Base-by-base conservation (phyloP, 2,888 invertebrate genomes). In the Dynastes hyllus region DNA sequence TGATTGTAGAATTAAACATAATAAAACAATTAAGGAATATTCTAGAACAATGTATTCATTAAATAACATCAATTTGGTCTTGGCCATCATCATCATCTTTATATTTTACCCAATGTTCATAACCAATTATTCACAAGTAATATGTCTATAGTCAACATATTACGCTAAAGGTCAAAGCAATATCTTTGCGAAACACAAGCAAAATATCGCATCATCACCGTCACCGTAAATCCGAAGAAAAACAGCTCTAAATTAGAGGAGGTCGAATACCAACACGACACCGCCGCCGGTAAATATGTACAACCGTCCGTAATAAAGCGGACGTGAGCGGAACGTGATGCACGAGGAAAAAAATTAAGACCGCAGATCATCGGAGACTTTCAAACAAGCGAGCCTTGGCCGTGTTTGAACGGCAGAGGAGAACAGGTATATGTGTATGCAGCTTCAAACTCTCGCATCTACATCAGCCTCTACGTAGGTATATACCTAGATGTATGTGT, bases 321-420 rank as follows among this genome's bases (percentile, higher is more conserved):
- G 27, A 63, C 63, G 32, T 37, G 63, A 63, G 27, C 29, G 32
- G 22, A 58, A 58, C 27, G 55, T 58, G 32, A 37, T 37, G 55
- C 55, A 58, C 55, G n/a, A 4, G 55, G 73, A 58, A 45, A 76
- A 76, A 76, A 76, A 76, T 76, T 67, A 76, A 66, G 76, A 76
- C 76, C 76, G 67, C 76, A 45, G 67, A 70, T 71, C 71, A 65
- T 55, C 58, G 73, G 45, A 78, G 76, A 76, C 81, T 77, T 67
- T 78, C 81, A 83, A 84, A 83, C 81, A 84, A 83, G 83, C 81
- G 83, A 83, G 83, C 84, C 84, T 83, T 83, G 83, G 83, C 83
- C 83, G 83, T 84, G 81, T 84, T 84, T 84, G 83, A 83, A 84
- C 84, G 84, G 27, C 58, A 83, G 84, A 83, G 37, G 73, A 83